Percentiles rank a stretch among this genome's conserved stretches.
phyloP scores from a whole-genome alignment of 2,113 vertebrate genomes.

The Pelvicachromis taeniatus region DNA sequence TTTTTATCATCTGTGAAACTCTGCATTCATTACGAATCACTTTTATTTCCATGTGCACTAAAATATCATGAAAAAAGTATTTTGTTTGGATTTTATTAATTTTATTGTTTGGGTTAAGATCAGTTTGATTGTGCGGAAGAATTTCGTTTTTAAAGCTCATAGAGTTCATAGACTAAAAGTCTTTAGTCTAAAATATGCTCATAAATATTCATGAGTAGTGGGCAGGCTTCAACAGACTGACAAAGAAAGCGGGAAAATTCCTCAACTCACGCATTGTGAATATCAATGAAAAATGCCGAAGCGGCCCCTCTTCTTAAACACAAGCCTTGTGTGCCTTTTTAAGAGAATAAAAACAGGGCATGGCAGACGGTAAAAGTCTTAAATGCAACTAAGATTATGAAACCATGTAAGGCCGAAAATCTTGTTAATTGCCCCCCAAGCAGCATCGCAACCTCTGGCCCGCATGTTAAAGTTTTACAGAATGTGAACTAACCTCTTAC shows the following conservation, averaged over 20 bases:
- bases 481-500: not conserved
- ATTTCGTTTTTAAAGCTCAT: not conserved
- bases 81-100: not conserved
- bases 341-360: not conserved
- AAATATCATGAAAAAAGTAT: not conserved
- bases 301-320: not conserved
- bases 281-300: conserved; percentile 33
- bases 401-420: not conserved
- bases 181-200: conserved; percentile 7
- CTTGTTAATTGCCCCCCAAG: not conserved
- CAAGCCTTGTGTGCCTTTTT: not conserved
- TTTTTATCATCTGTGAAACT: not conserved
- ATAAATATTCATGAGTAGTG: conserved; percentile 40
- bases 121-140: not conserved
- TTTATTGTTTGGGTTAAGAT: not conserved
- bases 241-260: conserved; percentile 27
- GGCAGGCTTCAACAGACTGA: conserved; percentile 3
- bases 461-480: not conserved
- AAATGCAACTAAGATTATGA: not conserved
- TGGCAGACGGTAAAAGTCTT: not conserved
- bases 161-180: not conserved
- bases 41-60: not conserved
- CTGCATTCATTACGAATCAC: not conserved
- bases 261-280: conserved; percentile 21
- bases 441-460: not conserved